phyloP scores from a whole-genome alignment of 1,140 invertebrate genomes.

The Mamestra configurata region DNA sequence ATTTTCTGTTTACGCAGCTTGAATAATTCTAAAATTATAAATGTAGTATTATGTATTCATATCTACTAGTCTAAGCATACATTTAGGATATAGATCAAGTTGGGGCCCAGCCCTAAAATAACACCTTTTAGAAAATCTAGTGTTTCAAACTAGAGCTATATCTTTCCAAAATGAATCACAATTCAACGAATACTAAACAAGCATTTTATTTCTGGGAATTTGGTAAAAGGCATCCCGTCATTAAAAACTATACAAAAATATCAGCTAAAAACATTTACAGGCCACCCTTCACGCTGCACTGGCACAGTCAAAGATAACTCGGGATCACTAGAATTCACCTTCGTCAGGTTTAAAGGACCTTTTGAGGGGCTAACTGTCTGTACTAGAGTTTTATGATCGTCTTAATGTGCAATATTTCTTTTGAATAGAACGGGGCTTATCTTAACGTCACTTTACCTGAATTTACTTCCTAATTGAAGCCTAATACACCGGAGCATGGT shows the following conservation, averaged over 20 bases:
- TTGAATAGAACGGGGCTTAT: not conserved
- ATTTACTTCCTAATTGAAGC: conserved; percentile 28
- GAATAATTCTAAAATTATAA: not conserved
- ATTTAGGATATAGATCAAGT: too few relatives aligned
- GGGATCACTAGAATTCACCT: conserved; percentile 29
- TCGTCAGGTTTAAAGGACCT: conserved; percentile 15
- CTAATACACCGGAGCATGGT: not conserved
- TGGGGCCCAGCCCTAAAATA: too few relatives aligned
- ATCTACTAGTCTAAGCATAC: too few relatives aligned
- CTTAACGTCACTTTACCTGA: conserved; percentile 25
- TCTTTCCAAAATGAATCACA: too few relatives aligned
- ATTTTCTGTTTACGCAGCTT: not conserved
- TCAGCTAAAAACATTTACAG: not conserved
- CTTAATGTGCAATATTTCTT: conserved; percentile 30
- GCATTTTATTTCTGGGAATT: not conserved
- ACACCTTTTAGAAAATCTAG: too few relatives aligned
- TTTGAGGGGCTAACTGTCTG: conserved; percentile 14
- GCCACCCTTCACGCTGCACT: not conserved
- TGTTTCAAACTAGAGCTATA: too few relatives aligned
- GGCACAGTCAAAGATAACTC: not conserved
- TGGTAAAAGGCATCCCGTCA: not conserved
- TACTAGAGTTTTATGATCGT: conserved; percentile 18
- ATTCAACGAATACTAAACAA: too few relatives aligned
- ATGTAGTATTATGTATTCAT: too few relatives aligned
- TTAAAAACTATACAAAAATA: not conserved